Base-by-base conservation (phyloP, 2,797 vertebrate genomes). In the Aeoliscus strigatus region DNA sequence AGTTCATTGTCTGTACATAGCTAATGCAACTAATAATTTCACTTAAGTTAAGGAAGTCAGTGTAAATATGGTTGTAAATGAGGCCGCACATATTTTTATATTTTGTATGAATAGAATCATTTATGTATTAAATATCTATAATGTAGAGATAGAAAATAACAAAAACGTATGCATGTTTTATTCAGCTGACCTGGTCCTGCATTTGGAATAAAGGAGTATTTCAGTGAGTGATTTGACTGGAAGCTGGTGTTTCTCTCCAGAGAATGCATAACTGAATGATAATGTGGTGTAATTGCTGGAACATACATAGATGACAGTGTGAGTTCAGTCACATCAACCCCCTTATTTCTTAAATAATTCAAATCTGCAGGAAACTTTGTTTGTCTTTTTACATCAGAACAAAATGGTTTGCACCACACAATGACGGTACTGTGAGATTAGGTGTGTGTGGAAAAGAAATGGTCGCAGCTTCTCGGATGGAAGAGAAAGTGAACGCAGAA, bases 81-180 rank as follows among this genome's bases (percentile, higher is more conserved):
- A 93, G 89, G 90, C 89, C 91, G 89, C 91, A 92, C 94, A 94
- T 98, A 97, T 96, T 97, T 98, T 95, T 97, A 93, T 97, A 97
- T 97, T 97, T 97, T 94, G 91, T 97, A 95, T 91, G 90, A 89
- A 92, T 92, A 93, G 90, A 94, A 88, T 87, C 88, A 88, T 91
- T 90, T 92, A 90, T 93, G 92, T 94, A 93, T 91, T 77, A 73
- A 77, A 80, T 85, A 81, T 86, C 71, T 88, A 85, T 86, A 75
- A 86, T 80, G 74, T 88, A 88, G 87, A 86, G 36, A 76, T 88
- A 87, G 85, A 77, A 72, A 51, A 44, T 61, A 38, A 60, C 29
- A 52, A 73, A 56, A 79, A 64, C 44, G 8, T 82, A 83, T 86
- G 87, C 84, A 84, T 85, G 81, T 86, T 80, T 70, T 66, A 76